Evolutionary conservation across 1,140 invertebrate genomes (phyloP).

Genomic region (Trichoplusia ni): DNA sequence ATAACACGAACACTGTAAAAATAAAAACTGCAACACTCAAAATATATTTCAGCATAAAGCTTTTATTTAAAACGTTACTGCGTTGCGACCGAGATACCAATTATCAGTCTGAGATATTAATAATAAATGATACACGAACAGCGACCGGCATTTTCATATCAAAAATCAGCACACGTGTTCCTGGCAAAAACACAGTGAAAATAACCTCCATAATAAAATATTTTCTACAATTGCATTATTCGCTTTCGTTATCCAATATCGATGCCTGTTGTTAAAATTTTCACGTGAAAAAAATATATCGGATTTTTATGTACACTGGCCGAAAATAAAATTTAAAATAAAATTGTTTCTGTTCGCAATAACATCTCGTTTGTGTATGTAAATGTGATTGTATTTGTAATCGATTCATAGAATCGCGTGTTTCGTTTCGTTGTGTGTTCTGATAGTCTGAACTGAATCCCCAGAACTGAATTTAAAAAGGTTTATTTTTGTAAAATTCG

Average conservation of each 20-base stretch:
- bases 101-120: no score
- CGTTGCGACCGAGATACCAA: no score
- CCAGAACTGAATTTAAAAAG: no score
- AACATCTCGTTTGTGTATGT: neutral
- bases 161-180: neutral
- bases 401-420: constrained; percentile 1
- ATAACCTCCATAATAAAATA: constrained; percentile 1
- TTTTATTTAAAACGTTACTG: no score
- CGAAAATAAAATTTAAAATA: constrained; percentile 13
- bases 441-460: no score
- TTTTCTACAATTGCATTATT: constrained; percentile 9
- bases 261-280: constrained; percentile 1
- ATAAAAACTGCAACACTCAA: no score
- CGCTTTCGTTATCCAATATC: neutral
- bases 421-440: no score
- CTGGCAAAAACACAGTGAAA: neutral
- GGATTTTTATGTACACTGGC: neutral
- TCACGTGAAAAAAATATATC: constrained; percentile 18
- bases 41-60: no score
- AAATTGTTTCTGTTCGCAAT: constrained; percentile 5
- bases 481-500: no score
- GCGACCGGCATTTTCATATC: neutral
- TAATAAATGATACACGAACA: neutral
- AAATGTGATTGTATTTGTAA: constrained; percentile 14
- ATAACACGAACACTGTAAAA: no score